Base-by-base conservation (phyloP, 1,140 invertebrate species). In the Drosophila carrolli region DNA sequence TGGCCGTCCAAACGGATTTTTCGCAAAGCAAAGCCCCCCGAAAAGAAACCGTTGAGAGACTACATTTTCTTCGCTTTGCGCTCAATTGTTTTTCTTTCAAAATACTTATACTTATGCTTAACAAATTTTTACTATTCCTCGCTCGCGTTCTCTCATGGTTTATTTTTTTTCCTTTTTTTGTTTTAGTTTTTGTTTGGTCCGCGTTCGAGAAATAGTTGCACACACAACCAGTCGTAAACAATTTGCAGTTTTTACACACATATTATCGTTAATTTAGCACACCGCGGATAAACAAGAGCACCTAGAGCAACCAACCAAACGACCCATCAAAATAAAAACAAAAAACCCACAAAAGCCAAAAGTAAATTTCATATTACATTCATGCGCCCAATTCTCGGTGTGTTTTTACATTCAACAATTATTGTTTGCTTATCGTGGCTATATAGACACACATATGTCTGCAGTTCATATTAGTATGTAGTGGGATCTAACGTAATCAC, bases 141-240 rank as follows among this genome's bases (percentile, higher is more conserved):
- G 41, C 58, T 55, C 65, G 19, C 44, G 19, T 54, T 75, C 72
- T 56, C 38, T 58, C 14, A 37, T 35, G 16, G 11, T 40, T 72
- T 47, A 41, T 37, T 56, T 47, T 48, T 16, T 37, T 56, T 35
- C 53, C 13, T 40, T 48, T 50, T 43, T 78, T 56, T 46, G 58
- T 60, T 63, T 47, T 54, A 51, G 56, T 72, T 50, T 70, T 54
- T 44, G 40, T 41, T 59, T 19, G 41, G 3, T 35, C 14, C 27
- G 6, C 63, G 58, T 71, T 78, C 62, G 72, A 77, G 76, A 80
- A 84, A 83, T 82, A 82, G 82, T 76, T 66, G 68, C 82, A 75
- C 60, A 74, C 73, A 63, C 60, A 63, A 77, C 59, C 59, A 79
- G 57, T 72, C 55, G 82, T 88, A 86, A 86, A 88, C 79, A 88